A percentile compares a stretch with the other conserved stretches of the same genome.
Conservation (phyloP, 2,113 vertebrate genomes). For the Ictalurus furcatus region DNA sequence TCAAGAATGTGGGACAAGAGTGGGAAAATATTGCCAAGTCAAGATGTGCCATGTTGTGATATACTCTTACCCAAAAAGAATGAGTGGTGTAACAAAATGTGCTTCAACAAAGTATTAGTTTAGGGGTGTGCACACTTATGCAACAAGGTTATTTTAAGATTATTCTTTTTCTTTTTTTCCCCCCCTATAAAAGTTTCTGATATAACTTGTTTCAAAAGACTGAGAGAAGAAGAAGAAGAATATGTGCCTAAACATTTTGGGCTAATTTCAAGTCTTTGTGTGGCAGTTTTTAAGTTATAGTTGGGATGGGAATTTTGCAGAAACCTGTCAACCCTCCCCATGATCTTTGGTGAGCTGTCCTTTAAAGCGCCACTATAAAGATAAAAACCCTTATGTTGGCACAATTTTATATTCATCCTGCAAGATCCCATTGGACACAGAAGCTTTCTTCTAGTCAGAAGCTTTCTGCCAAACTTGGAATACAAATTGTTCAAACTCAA, state of each 20-base stretch:
- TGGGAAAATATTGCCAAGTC: too few species aligned
- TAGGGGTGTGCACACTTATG: too few species aligned
- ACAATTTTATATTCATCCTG: neutral
- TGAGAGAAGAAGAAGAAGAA: neutral
- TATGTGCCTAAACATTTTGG: too few species aligned
- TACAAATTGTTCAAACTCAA: neutral
- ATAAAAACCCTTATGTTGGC: neutral
- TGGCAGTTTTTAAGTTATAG: too few species aligned
- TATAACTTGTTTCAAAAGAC: neutral
- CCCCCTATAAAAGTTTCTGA: too few species aligned
- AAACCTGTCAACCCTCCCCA: neutral
- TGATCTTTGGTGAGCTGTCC: neutral
- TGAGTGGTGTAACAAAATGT: too few species aligned
- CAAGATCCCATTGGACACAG: neutral
- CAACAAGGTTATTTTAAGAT: too few species aligned
- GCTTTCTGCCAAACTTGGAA: neutral
- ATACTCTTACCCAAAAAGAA: too few species aligned
- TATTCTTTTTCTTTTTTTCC: too few species aligned
- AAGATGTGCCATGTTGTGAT: too few species aligned
- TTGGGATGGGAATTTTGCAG: neutral
- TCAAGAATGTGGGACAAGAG: too few species aligned
- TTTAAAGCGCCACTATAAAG: neutral
- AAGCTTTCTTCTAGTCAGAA: neutral
- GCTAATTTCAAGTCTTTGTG: neutral
- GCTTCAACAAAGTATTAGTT: too few species aligned